These are phyloP conservation scores for Cephus cinctus DNA, from an alignment of 1,140 invertebrate species.

Conservation along the genomic window DNA sequence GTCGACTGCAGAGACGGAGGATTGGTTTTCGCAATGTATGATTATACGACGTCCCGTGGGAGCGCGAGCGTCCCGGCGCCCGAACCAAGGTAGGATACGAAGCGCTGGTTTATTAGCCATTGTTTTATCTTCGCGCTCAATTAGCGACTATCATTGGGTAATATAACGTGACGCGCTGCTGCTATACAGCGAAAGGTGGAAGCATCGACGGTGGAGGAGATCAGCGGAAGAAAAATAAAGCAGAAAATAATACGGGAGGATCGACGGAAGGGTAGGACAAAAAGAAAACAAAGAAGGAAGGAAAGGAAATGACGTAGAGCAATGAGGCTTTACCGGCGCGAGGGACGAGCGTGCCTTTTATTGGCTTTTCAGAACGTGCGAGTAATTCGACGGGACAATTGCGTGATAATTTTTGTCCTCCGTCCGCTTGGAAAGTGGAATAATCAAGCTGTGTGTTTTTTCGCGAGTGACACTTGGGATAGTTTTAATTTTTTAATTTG, in stretches of 20 bases:
- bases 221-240: slow-evolving; percentile 3
- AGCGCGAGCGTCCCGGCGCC: not conserved
- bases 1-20: too few species aligned
- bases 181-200: slow-evolving; percentile 13
- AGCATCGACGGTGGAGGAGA: slow-evolving; percentile 3
- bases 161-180: slow-evolving; percentile 47
- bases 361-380: not conserved
- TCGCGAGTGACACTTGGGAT: too few species aligned
- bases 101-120: slow-evolving; percentile 53
- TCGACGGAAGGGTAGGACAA: not conserved
- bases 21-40: too few species aligned
- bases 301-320: not conserved
- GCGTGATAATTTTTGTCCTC: not conserved
- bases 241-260: slow-evolving; percentile 19
- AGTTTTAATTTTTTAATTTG: too few species aligned
- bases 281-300: not conserved
- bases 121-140: slow-evolving; percentile 54
- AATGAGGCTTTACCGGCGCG: too few species aligned
- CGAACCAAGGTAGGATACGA: slow-evolving; percentile 11
- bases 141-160: slow-evolving; percentile 54
- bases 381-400: not conserved
- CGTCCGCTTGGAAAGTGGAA: too few species aligned
- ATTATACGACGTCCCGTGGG: too few species aligned
- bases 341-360: too few species aligned
- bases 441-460: too few species aligned